These are phyloP conservation scores for Mugil cephalus DNA, from an alignment of 2,113 vertebrate genomes.

Conservation along the genomic window DNA sequence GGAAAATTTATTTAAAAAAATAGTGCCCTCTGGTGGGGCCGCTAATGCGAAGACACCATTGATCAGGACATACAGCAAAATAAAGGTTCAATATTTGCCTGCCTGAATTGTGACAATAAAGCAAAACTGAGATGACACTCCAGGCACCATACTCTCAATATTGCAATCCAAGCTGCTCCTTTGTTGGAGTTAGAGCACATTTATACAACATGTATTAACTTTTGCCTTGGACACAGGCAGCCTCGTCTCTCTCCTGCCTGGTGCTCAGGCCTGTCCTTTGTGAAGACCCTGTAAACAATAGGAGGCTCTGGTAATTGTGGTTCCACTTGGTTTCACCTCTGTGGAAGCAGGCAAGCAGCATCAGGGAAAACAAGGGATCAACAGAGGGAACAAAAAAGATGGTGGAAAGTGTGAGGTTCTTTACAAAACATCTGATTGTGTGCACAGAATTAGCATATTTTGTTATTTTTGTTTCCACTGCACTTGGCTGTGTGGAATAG, in stretches of 20 bases:
- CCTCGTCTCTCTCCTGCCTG: constrained; percentile 9
- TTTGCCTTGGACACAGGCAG: constrained; percentile 6
- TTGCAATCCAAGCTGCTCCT: constrained; percentile 32
- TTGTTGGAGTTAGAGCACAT: constrained; percentile 29
- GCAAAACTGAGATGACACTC: constrained; percentile 4
- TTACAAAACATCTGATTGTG: not conserved
- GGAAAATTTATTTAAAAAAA: too few species aligned
- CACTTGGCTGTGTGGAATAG: not conserved
- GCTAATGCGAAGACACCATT: too few species aligned
- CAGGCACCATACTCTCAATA: constrained; percentile 5
- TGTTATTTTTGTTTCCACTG: constrained; percentile 3
- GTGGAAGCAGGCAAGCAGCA: constrained; percentile 45
- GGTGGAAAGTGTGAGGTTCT: constrained; percentile 11
- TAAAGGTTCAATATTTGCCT: too few species aligned
- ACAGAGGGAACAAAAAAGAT: constrained; percentile 17
- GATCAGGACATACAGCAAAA: too few species aligned
- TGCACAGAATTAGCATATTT: not conserved
- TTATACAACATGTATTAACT: constrained; percentile 27
- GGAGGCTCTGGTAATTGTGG: constrained; percentile 68
- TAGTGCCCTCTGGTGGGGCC: too few species aligned
- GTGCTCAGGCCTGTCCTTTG: constrained; percentile 43
- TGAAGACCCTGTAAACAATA: constrained; percentile 66
- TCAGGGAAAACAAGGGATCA: constrained; percentile 29
- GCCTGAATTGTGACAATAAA: not conserved
- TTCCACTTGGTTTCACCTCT: constrained; percentile 66